Evolutionary conservation across 92 coral and sea anemone species (phyloP).

Genomic region (Bergia puertoricense): DNA sequence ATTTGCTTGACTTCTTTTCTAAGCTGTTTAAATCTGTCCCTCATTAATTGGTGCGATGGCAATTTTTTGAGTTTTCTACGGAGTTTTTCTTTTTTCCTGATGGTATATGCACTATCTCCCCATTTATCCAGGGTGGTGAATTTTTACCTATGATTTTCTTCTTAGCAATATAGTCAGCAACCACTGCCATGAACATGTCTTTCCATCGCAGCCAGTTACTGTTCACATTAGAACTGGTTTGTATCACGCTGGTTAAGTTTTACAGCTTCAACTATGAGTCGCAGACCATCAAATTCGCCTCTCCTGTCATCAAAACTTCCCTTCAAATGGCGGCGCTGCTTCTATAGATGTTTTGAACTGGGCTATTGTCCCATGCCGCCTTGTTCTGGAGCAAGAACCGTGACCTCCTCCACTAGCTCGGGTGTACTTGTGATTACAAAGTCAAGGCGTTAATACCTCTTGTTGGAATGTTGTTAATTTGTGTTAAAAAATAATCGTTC

Average conservation of each 20-base stretch:
- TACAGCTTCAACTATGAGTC: not conserved
- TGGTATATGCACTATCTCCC: conserved; percentile 26
- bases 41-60: not conserved
- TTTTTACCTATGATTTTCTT: conserved; percentile 38
- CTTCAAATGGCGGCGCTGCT: conserved; percentile 33
- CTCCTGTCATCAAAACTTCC: too few species aligned
- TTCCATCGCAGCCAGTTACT: too few species aligned
- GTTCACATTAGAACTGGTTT: too few species aligned
- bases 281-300: too few species aligned
- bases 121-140: conserved; percentile 45
- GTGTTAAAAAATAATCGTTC: too few species aligned
- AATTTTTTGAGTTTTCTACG: conserved; percentile 42
- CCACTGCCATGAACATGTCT: too few species aligned
- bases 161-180: conserved; percentile 33
- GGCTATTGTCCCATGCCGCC: conserved; percentile 31
- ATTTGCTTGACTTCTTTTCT: conserved; percentile 24
- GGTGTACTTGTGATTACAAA: conserved; percentile 58
- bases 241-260: too few species aligned
- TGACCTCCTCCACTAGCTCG: conserved; percentile 24
- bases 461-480: conserved; percentile 27
- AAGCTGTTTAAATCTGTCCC: too few species aligned
- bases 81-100: conserved; percentile 29
- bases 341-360: conserved; percentile 25
- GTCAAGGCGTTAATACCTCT: conserved; percentile 53
- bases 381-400: conserved; percentile 26